Evolutionary conservation across 2,888 invertebrate species (phyloP).

Genomic region (Spisula subtruncata): DNA sequence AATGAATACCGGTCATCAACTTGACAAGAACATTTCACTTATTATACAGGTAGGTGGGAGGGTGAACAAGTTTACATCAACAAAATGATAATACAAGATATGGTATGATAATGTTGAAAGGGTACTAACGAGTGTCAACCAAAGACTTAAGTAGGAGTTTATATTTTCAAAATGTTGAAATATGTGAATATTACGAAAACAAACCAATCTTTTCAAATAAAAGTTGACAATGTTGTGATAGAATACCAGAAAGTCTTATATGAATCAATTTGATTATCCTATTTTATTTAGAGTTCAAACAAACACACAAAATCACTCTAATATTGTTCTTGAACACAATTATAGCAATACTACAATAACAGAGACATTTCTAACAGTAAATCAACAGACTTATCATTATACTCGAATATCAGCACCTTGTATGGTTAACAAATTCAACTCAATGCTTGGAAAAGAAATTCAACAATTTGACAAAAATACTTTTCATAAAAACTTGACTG

Average conservation of each 20-base stretch:
- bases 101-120: neutral
- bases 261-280: neutral
- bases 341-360: neutral
- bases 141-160: neutral
- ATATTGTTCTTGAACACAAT: constrained; percentile 21
- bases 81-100: neutral
- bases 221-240: neutral
- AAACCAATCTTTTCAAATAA: neutral
- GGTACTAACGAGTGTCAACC: neutral
- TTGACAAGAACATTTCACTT: neutral
- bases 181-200: neutral
- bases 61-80: neutral
- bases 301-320: constrained; percentile 5
- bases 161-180: neutral
- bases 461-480: neutral
- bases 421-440: constrained; percentile 12
- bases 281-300: neutral
- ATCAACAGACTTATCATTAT: constrained; percentile 6
- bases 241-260: neutral
- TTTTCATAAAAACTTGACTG: neutral
- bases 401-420: neutral
- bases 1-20: neutral
- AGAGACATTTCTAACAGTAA: neutral
- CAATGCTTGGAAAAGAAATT: neutral
- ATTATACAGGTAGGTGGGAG: neutral